Evolutionary conservation across 2,113 vertebrate species (phyloP), one percentile per base, ranked within the genome.

Genomic region (Junco hyemalis): DNA sequence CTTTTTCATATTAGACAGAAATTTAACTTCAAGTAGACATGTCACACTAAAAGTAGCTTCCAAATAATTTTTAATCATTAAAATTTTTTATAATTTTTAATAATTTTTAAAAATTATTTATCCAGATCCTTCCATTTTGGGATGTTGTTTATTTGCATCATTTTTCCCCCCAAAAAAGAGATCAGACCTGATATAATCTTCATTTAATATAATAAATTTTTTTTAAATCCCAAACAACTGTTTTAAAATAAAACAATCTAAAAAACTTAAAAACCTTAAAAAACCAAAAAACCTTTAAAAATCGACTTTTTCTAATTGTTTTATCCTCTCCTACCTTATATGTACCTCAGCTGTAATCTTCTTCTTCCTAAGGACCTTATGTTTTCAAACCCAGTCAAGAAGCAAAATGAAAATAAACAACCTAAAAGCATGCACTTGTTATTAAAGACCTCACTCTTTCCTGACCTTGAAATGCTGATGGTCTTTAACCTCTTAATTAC

Each of bases 401-500:
- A 86, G 48, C 23, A 84, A 48, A 54, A 87, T 42, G 69, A 95
- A 95, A 88, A 69, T 25, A 21, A 29, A 69, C 25, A 40, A 77
- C 8, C 14, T 64, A 83, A 94, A 94, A 96, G 11, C 5, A 94
- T 51, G 24, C 10, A 66, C 69, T 80, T 81, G 12, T 76, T 81
- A 40, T 68, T 90, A 83, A 57, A 63, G 42, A 35, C 21, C 19
- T 73, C 83, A 38, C 19, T 72, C 19, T 48, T 60, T 76, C 53
- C 40, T 57, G 80, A 64, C 25, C 61, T 91, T 44, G 13, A n/a
- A 93, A 54, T 70, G 48, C 56, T 80, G 16, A 68, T 90, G 85
- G 18, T 76, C 65, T 77, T 96, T 56, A 83, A 91, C 16, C 23
- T 93, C 72, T 92, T 79, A 73, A 94, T 95, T 97, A 95, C 80